Conservation (phyloP, 2,113 vertebrate genomes). For the Aramus guarauna region DNA sequence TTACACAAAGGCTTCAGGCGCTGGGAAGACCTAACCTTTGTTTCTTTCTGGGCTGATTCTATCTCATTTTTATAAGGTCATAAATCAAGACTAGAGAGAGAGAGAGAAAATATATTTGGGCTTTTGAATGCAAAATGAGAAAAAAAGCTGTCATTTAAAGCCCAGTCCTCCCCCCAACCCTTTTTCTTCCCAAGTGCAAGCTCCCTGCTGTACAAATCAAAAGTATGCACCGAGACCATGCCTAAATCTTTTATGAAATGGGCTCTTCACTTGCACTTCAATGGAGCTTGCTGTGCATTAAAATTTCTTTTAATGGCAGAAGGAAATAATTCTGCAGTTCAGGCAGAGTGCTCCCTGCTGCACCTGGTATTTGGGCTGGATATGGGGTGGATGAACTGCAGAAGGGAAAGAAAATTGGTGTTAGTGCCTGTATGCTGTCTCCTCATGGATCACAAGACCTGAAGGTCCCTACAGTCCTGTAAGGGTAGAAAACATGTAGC, state of each 20-base stretch:
- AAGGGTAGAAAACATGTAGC: background rate
- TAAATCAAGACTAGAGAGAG: constrained; percentile 1
- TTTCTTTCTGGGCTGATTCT: constrained; percentile 42
- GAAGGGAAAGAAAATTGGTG: background rate
- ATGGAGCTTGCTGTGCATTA: constrained; percentile 22
- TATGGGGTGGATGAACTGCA: background rate
- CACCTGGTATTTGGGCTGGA: background rate
- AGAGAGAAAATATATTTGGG: constrained; percentile 46
- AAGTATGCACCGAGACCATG: background rate
- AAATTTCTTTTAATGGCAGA: constrained; percentile 32
- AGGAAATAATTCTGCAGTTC: constrained; percentile 21
- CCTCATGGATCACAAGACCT: background rate
- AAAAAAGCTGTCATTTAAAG: constrained; percentile 36
- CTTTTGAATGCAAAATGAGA: constrained; percentile 45
- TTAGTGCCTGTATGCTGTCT: background rate
- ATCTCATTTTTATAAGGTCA: constrained; percentile 54
- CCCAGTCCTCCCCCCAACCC: background rate
- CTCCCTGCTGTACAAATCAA: constrained; percentile 39
- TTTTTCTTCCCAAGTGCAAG: background rate
- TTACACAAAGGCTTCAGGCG: constrained; percentile 55
- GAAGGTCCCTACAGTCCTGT: background rate
- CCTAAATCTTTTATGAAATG: constrained; percentile 40
- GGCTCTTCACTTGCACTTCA: constrained; percentile 35
- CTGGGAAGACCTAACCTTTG: constrained; percentile 48
- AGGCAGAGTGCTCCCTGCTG: background rate